Evolutionary conservation across 2,113 vertebrate species (phyloP).

Genomic region (Anhinga rufa): DNA sequence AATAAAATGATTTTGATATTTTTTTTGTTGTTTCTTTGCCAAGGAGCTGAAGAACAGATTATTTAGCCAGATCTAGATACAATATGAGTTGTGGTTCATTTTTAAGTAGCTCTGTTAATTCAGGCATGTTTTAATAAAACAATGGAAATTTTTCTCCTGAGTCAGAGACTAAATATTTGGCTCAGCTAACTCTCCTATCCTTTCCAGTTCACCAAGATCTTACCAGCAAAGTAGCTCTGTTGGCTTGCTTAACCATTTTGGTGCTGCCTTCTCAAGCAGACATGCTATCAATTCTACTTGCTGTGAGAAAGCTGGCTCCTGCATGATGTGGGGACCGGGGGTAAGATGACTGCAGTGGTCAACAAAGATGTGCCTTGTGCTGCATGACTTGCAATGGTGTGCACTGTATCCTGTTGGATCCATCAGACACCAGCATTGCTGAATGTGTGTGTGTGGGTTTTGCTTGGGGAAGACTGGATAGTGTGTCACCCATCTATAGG

Average conservation of each 20-base stretch:
- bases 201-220: not conserved
- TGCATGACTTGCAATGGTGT: not conserved
- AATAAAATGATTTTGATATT: not conserved
- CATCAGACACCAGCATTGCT: not conserved
- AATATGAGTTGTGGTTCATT: not conserved
- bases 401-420: not conserved
- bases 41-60: not conserved
- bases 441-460: not conserved
- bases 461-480: not conserved
- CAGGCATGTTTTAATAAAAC: not conserved
- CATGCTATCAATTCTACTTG: rapidly evolving
- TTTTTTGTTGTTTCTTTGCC: not conserved
- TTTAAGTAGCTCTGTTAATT: conserved; percentile 27
- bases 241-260: not conserved
- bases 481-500: not conserved
- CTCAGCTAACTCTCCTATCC: not conserved
- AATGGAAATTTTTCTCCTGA: not conserved
- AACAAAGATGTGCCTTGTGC: rapidly evolving
- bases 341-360: not conserved
- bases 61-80: not conserved
- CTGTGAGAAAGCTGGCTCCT: not conserved
- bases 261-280: not conserved
- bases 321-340: rapidly evolving
- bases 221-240: not conserved
- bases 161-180: not conserved